Percentiles rank a stretch among this genome's conserved stretches.
These are phyloP conservation scores for Cryptoblepharus egeriae DNA, from an alignment of 2,797 vertebrate species.

Conservation along the genomic window DNA sequence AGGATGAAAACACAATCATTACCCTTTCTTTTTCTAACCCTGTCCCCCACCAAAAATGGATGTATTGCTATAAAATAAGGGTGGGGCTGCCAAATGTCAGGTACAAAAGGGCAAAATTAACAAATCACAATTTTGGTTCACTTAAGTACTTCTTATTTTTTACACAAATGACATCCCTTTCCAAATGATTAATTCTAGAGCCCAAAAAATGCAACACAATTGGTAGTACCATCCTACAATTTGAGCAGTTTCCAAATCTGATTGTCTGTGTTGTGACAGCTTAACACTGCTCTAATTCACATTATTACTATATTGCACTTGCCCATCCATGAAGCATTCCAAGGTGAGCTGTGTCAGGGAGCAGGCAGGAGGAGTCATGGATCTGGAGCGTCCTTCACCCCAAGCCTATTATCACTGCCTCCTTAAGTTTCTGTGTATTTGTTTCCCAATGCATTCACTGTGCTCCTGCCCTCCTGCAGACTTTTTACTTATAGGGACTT, in stretches of 20 bases:
- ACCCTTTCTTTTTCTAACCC: conserved; percentile 35
- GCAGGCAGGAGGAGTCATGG: too few relatives aligned
- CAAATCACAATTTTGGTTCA: neutral
- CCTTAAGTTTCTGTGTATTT: too few relatives aligned
- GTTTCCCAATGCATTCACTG: too few relatives aligned
- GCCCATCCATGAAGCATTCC: too few relatives aligned
- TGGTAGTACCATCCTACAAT: neutral
- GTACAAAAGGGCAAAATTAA: too few relatives aligned
- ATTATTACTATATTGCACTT: neutral
- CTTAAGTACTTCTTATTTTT: conserved; percentile 28
- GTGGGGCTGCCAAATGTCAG: rapidly evolving
- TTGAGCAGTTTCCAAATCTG: conserved; percentile 53
- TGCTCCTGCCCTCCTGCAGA: too few relatives aligned
- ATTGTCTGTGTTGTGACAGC: conserved; percentile 52
- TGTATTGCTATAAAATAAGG: conserved; percentile 33
- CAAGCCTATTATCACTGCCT: too few relatives aligned
- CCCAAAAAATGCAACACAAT: conserved; percentile 49
- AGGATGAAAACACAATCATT: conserved; percentile 60
- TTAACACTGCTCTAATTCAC: conserved; percentile 28
- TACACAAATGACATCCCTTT: conserved; percentile 48
- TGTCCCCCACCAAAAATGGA: conserved; percentile 6
- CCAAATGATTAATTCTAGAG: conserved; percentile 41
- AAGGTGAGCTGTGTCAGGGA: too few relatives aligned
- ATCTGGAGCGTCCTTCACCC: too few relatives aligned
- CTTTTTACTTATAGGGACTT: too few relatives aligned